Base-by-base conservation (phyloP, 1,140 invertebrate species). In the Ceratosolen solmsi region DNA sequence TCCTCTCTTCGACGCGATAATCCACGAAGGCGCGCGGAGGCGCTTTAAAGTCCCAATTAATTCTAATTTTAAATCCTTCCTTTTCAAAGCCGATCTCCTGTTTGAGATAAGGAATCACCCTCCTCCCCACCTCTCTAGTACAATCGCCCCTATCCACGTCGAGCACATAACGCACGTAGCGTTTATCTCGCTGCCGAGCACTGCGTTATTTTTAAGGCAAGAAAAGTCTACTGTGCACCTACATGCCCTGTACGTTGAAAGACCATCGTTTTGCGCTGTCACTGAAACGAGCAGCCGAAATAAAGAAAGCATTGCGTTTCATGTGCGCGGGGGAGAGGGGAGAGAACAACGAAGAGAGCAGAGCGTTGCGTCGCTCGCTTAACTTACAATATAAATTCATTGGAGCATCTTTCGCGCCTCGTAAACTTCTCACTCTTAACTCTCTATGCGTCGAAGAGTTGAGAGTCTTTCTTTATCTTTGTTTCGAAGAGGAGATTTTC, bases 41-140 rank as follows among this genome's bases (percentile, higher is more conserved):
- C 33, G 25, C 25, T 22, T 36, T 70, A 74, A 74, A 68, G 41
- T 74, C 63, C 73, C 80, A 81, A 81, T 81, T 81, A 81, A 76
- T 75, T 81, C 80, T 81, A 75, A 81, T 68, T 68, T 81, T 76
- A 81, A 81, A 76, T 75, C 80, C 68, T 54, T 72, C 20, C 46
- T 11, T 30, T 54, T 22, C 20, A 20, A 38, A 73, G 65, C 80
- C 63, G 76, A 75, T 79, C 71, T 22, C 49, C 41, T 17, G 46
- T 15, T 1, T n/a, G 8, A 71, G 74, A 74, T 78, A 60, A 83
- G 56, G 51, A 5, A 54, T 22, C 51, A 54, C 51, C 51, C 20
- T 11, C 20, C 20, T 15, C 51, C 11, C 17, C 51, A 15, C 11
- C 3, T 3, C 11, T 22, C 51, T 5, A 5, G 51, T 13, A 7